Evolutionary conservation across 92 coral and sea anemone species (phyloP).

Genomic region (Porites cylindrica): DNA sequence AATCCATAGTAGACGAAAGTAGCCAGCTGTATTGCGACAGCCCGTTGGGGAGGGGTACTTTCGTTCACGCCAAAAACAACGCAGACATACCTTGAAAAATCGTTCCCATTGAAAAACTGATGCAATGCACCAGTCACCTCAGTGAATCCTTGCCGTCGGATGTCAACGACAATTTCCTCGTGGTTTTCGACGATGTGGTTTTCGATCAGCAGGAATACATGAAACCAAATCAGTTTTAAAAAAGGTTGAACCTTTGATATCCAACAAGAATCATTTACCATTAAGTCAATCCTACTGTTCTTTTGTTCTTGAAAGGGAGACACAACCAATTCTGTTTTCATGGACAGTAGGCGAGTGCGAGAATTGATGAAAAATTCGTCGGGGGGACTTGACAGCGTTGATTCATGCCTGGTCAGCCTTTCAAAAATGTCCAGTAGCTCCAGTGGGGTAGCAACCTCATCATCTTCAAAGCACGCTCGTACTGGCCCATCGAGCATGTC

Average conservation of each 20-base stretch:
- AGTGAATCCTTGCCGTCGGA: constrained; percentile 26
- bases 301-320: constrained; percentile 18
- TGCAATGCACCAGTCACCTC: constrained; percentile 30
- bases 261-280: too few species aligned
- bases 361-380: not conserved
- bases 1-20: constrained; percentile 28
- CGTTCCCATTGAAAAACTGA: constrained; percentile 5
- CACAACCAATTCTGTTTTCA: not conserved
- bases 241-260: not conserved
- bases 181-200: too few species aligned
- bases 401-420: constrained; percentile 18
- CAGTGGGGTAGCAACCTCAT: not conserved
- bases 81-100: constrained; percentile 37
- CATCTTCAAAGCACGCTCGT: constrained; percentile 29
- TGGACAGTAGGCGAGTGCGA: not conserved
- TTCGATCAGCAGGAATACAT: too few species aligned
- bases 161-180: not conserved
- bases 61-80: constrained; percentile 19
- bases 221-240: too few species aligned
- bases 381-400: constrained; percentile 32
- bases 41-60: constrained; percentile 18
- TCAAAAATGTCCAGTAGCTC: constrained; percentile 10
- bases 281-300: constrained; percentile 6
- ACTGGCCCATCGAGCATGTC: constrained; percentile 37
- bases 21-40: constrained; percentile 28